Base-by-base conservation (phyloP, 2,888 invertebrate species). In the Ephialtes manifestator region DNA sequence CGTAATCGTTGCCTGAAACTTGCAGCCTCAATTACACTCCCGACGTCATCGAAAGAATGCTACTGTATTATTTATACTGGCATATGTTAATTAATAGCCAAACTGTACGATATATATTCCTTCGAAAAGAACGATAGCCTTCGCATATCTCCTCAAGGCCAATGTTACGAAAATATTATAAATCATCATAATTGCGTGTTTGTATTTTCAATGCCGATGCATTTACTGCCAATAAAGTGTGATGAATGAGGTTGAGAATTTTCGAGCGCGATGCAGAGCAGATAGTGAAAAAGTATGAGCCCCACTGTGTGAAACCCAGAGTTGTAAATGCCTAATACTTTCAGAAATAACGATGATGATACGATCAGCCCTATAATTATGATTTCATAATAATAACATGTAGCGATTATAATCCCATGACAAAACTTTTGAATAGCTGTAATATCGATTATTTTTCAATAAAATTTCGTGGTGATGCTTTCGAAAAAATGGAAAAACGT, bases 121-220 rank as follows among this genome's bases (percentile, higher is more conserved):
- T n/a, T 51, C 48, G n/a, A 51, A 51, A n/a, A 15, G 4, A 51
- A 51, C 60, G 35, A 35, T 15, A 5, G 15, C 58, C 31, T 31
- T 58, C n/a, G 58, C n/a, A 15, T 60, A 60, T 60, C 10, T n/a
- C 20, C 31, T n/a, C 31, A 70, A 70, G 70, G 70, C 51, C 20
- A 51, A 51, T 70, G n/a, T 70, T 53, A 31, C 70, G 35, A 53
- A 70, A 70, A 70, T 70, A 51, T 11, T n/a, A 53, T 51, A 31
- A 68, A 70, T 70, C 51, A 70, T 8, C 70, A 31, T n/a, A 68
- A 48, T 51, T 31, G n/a, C 15, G 28, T 48, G n/a, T 31, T 4
- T 58, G 11, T 28, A 31, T 48, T 48, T 51, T 18, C 67, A 67
- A 46, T 24, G 24, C n/a, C 24, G 0, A 1, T 39, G 13, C 20